Base-by-base conservation (phyloP, 2,113 vertebrate species). In the Excalfactoria chinensis region DNA sequence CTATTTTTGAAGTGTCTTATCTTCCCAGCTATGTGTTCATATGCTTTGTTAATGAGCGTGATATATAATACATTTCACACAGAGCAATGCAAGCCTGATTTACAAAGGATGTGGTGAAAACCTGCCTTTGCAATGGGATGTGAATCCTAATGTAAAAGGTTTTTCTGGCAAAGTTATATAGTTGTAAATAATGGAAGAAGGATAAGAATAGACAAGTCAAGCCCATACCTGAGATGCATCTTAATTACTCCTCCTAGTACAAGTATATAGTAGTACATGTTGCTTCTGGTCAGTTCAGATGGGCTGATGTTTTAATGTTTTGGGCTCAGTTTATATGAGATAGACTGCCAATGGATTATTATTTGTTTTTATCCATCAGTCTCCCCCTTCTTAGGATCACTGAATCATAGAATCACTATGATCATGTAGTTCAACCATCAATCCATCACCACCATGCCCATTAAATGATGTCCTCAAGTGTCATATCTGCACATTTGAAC, bases 121-220 rank as follows among this genome's bases (percentile, higher is more conserved):
- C 67, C 46, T 91, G 86, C 71, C 68, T 59, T 87, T 69, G 67
- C 1, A 2, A 85, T 40, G 78, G 63, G 67, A 68, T 62, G 56
- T 51, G 93, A 92, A 95, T 93, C 84, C 40, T 87, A 93, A 93
- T 51, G 64, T 13, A 87, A 74, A 71, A 73, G 80, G 66, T 85
- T 73, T 92, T 90, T 56, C 84, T 83, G 94, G 67, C 71, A 92
- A 70, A 59, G 78, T 37, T 71, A 13, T 48, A 6, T 21, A 51
- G 68, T 9, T 83, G 86, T 91, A 96, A 96, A 95, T 96, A 93
- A 95, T 34, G 78, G 46, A 85, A 79, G 71, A 63, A 91, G 82
- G 81, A 67, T 87, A 90, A 93, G 92, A 92, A 89, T 21, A 94
- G 89, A 73, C 68, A 74, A 60, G 78, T 13, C 48, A 78, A 89